Evolutionary conservation across 2,797 vertebrate genomes (phyloP), one percentile per base, ranked within the genome.

Genomic region (Chelon labrosus): DNA sequence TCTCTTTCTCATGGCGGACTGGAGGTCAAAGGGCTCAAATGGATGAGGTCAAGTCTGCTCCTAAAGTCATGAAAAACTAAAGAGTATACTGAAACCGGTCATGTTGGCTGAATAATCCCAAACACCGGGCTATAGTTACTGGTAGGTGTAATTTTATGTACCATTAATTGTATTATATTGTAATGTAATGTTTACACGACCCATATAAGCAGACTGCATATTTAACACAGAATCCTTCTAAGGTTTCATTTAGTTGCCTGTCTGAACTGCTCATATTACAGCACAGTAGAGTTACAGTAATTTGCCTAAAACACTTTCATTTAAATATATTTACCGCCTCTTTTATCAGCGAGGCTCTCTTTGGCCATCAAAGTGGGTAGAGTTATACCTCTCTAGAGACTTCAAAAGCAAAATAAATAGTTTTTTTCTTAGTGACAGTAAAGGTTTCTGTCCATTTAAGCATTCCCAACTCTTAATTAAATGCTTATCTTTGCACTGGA

Each of bases 141-240:
- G 93, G 92, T 92, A 94, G 92, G 93, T 93, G 87, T 85, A 2
- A 83, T 90, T 89, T 90, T 85, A 37, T 47, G 49, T 83, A 25
- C 77, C 1, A 61, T 61, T 68, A 46, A 71, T 61, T 84, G n/a
- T 69, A 64, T 20, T 85, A 49, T 84, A 20, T 31, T 60, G 31
- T 17, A 27, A 60, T 56, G 7, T 49, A 19, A 63, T 71, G 53
- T 66, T 73, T 53, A 49, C 20, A 54, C 14, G 57, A 60, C 19
- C n/a, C 13, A 60, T 78, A 44, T 41, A 73, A 19, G 39, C 49
- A 4, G 20, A 9, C 0, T 67, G 10, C 27, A 56, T 61, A n/a
- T 71, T 10, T 56, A 39, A 70, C 46, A 53, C 14, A 8, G 62
- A 16, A 6, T 49, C 46, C 25, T 53, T 61, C 2, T 62, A 31